Base-by-base conservation (phyloP, 2,113 vertebrate species). In the Colinus virginianus region DNA sequence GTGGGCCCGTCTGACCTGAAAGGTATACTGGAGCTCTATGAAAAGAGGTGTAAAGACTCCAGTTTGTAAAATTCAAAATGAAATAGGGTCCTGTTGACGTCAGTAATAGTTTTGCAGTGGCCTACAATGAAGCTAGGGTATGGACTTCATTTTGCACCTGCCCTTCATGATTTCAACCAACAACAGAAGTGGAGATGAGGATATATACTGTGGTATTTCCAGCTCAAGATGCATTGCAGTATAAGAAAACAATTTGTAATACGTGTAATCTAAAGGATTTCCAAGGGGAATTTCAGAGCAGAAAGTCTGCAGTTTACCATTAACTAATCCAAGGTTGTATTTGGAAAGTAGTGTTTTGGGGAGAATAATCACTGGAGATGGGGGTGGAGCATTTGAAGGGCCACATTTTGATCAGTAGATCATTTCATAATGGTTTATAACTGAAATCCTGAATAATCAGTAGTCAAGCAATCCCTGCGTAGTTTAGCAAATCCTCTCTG, bases 151-250 rank as follows among this genome's bases (percentile, higher is more conserved):
- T 19, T 40, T 34, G 40, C 8, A 5, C 45, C 26, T 55, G 43
- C 40, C 32, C 11, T 72, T 56, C 22, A 22, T 34, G 30, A 10
- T 64, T 75, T 70, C 26, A 30, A 23, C n/a, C 63, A 74, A 19
- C 36, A 42, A 32, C 25, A 28, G 25, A 43, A 72, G 13, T 59
- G 68, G 43, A 22, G 32, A 2, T 45, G 48, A 48, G 30, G 30
- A 1, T 11, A 8, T 46, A 48, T 25, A 28, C 14, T 40, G 3
- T 45, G 4, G 10, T 59, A 23, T 59, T 69, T 70, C 30, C 49
- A 62, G 48, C 36, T 40, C 36, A 36, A 28, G n/a, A 5, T 66
- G 18, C 62, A n/a, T 59, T 43, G 3, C 43, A 0, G 0, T n/a
- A 1, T 17, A 30, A 66, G 25, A 34, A 30, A 68, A 38, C 32